Base-by-base conservation (phyloP, 2,888 invertebrate genomes). In the Nymphalis urticae region DNA sequence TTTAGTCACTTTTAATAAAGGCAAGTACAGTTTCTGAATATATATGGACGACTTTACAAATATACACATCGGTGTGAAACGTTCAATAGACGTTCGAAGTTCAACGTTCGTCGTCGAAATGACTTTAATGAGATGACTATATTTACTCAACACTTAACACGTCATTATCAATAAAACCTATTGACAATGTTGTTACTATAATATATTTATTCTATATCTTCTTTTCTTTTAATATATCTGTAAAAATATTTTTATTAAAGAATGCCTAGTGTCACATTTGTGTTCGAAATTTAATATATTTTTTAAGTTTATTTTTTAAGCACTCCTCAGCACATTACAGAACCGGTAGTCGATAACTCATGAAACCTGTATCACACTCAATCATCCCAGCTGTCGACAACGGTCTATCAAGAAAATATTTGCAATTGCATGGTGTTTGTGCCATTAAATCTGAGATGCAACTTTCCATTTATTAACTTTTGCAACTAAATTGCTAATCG, bases 1-100 rank as follows among this genome's bases (percentile, higher is more conserved):
- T 6, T 58, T 10, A 6, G n/a, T 10, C 6, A 42, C 56, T 36
- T 48, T 54, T 56, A 56, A 50, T 24, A 32, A 58, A 50, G 47
- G 56, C 13, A 2, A 47, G 48, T 48, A 56, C 48, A 36, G 42
- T 59, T 17, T 66, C 32, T 17, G 64, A 64, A 21, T 36, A 48
- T 48, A 60, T 36, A 36, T 51, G 64, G 47, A 64, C 47, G 64
- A 27, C 51, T 68, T 64, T 62, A 61, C 21, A 64, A 69, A 66
- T 69, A 66, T 64, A 68, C 70, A 71, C 63, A 58, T 68, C 73
- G 69, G 72, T 76, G 73, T 75, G 71, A 75, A 71, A 72, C 66
- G 62, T 42, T 10, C 42, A 42, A 42, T 42, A 10, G 13, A 42
- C 42, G 42, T 13, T 13, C 42, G 13, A 13, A 70, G 76, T 73